Conservation (phyloP, 2,888 invertebrate genomes). For the Capitulum mitella region DNA sequence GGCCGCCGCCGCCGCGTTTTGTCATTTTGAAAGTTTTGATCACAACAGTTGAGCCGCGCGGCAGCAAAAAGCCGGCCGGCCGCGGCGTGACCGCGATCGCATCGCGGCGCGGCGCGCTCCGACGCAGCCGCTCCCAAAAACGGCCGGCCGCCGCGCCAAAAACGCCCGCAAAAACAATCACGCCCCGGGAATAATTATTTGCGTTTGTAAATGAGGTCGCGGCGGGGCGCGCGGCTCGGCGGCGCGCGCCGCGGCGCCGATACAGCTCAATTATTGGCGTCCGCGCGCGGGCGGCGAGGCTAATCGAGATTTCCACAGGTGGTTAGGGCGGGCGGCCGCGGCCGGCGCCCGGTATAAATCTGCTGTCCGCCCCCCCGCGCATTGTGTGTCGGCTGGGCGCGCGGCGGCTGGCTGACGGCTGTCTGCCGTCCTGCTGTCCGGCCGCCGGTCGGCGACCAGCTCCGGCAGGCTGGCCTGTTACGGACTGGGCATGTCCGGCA, state of each 20-base stretch:
- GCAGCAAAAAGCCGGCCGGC: neutral
- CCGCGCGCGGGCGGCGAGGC: neutral
- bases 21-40: conserved; percentile 19
- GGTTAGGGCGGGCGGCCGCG: neutral
- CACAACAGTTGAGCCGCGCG: conserved; percentile 2
- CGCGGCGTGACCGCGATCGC: neutral
- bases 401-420: too few relatives aligned
- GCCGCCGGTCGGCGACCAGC: too few relatives aligned
- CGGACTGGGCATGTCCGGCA: too few relatives aligned
- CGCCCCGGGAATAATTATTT: conserved; percentile 4
- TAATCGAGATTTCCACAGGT: neutral
- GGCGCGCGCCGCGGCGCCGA: neutral
- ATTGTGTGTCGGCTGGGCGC: too few relatives aligned
- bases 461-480: too few relatives aligned
- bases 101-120: neutral
- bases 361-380: neutral
- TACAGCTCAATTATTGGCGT: conserved; percentile 13
- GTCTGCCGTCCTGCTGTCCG: too few relatives aligned
- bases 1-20: neutral
- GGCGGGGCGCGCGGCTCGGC: conserved; percentile 1
- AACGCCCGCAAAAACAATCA: conserved; percentile 3
- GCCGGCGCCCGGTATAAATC: neutral
- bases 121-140: neutral
- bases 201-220: conserved; percentile 6
- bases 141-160: neutral